Base-by-base conservation (phyloP, 2,113 vertebrate genomes). In the Eupsittula cactorum region DNA sequence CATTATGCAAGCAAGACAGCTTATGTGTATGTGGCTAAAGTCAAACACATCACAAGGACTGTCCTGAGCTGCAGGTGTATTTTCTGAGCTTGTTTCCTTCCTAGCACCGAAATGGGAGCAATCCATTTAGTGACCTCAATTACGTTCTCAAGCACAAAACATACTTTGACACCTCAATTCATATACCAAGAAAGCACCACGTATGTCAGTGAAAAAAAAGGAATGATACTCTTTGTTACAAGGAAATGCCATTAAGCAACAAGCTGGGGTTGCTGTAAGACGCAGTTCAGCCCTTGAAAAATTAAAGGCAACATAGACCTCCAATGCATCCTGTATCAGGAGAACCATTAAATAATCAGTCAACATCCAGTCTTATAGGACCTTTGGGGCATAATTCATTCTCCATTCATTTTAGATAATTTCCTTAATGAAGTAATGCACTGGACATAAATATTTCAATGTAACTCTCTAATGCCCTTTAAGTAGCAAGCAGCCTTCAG, bases 371-470 rank as follows among this genome's bases (percentile, higher is more conserved):
- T 88, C 95, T 97, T 93, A 96, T 91, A 81, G 90, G 90, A 92
- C 83, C 97, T 91, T 92, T 93, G 85, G 93, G 88, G 91, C 88
- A 96, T 95, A 97, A 95, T 70, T 97, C 93, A 92, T 82, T 75
- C 73, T 76, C 95, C 97, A 97, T 97, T 88, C 92, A 98, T 97
- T 97, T 97, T 96, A 95, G 82, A 97, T 97, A 64, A 94, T 94
- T 95, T 90, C 71, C 90, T 97, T 96, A 90, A 95, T 96, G 80
- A 96, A 94, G 95, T 88, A 97, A 98, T 93, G 96, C 97, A 95
- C 74, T 90, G 92, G 76, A 60, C 91, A 98, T 98, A 90, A 98
- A 97, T 98, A 97, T 97, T 98, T 98, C 92, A 98, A n/a, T 75
- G 84, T 78, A 90, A 93, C 59, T 95, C 88, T 77, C 89, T 82